Evolutionary conservation across 2,888 invertebrate genomes (phyloP), one percentile per base, ranked within the genome.

Genomic region (Trimorus sp.): DNA sequence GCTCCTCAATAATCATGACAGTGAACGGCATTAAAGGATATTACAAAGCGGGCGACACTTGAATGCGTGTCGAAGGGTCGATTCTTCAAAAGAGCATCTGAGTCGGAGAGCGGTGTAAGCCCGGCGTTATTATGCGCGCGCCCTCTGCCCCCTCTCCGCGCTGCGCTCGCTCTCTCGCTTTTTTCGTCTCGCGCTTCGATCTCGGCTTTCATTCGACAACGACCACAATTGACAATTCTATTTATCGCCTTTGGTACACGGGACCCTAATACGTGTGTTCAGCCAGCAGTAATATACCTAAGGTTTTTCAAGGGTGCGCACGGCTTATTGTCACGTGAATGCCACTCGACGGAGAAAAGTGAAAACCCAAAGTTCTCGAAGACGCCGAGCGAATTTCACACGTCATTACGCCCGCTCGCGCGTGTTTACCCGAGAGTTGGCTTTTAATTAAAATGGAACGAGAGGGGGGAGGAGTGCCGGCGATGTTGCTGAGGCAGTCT

Each of bases 21-120:
- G 88, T 83, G 87, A 88, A 85, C 87, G 87, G 89, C 86, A 89
- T 90, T 90, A 89, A 89, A 89, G 89, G 88, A 88, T 86, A 88
- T 89, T 88, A 89, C 90, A 90, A 90, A 89, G 88, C 88, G 84
- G 77, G 85, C 89, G 90, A 90, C 90, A 90, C 90, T 90, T 90
- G 89, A 90, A 90, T 90, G 88, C 87, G 78, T 84, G 88, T 86
- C 87, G 89, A 86, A 87, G 88, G 88, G 87, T 88, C 87, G 83
- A 76, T 88, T 87, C 88, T 87, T 88, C 85, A 89, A 90, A 90
- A 90, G 89, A 89, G 88, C 90, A 89, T 87, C 89, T 83, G 88
- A 89, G 85, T 87, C 78, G 83, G 79, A 79, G 82, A 84, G 26
- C 26, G 83, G 83, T 81, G 73, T 79, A 85, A 87, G 88, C 84